Evolutionary conservation across 1,140 invertebrate species (phyloP).

Genomic region (Lanistes nyassanus): DNA sequence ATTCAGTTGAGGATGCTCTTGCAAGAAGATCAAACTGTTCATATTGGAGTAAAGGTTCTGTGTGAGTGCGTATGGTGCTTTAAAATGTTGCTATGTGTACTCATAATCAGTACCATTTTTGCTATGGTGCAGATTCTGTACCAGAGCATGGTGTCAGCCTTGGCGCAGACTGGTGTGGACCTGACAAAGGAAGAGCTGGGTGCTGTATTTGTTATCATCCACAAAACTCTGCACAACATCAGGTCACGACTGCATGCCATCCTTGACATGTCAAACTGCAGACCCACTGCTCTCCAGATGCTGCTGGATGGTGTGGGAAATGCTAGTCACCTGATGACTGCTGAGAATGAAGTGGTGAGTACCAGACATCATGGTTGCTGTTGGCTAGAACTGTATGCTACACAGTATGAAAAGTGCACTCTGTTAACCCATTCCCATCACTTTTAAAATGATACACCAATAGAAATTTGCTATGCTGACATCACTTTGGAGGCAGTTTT

Average conservation of each 20-base stretch:
- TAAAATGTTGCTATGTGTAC: no score
- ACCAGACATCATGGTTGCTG: background rate
- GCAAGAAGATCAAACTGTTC: no score
- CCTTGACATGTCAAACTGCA: slow-evolving; percentile 17
- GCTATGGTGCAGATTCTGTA: slow-evolving; percentile 19
- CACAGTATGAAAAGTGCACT: no score
- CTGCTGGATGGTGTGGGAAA: background rate
- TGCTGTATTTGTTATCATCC: slow-evolving; percentile 21
- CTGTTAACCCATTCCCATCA: no score
- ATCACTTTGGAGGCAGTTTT: no score
- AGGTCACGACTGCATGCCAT: slow-evolving; percentile 23
- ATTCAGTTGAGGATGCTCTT: no score
- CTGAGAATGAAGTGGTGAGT: slow-evolving; percentile 41
- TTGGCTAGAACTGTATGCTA: no score
- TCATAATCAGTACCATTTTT: background rate
- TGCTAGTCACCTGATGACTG: slow-evolving; percentile 20
- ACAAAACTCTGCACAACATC: slow-evolving; percentile 15
- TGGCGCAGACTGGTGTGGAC: slow-evolving; percentile 4
- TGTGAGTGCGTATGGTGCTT: no score
- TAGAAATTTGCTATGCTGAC: no score
- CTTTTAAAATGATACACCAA: no score
- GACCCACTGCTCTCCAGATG: background rate
- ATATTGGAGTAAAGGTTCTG: no score
- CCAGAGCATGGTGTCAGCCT: slow-evolving; percentile 11
- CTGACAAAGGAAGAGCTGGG: slow-evolving; percentile 20